phyloP scores from a whole-genome alignment of 1,140 invertebrate species.

The Neodiprion fabricii region DNA sequence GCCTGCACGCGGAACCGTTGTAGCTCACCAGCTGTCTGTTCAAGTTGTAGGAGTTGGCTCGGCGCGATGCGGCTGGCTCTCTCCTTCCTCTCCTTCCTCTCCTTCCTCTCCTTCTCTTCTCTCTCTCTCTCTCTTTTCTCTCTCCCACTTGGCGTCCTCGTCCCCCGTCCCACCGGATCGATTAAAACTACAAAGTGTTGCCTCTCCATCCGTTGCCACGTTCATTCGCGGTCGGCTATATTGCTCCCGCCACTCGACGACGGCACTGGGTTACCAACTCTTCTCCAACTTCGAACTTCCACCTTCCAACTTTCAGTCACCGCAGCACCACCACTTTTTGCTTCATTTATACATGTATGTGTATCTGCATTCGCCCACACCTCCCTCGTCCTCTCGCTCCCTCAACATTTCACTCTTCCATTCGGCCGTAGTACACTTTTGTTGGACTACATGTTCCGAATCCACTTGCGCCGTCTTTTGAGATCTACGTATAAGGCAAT shows the following conservation, averaged over 20 bases:
- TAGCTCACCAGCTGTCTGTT: constrained; percentile 48
- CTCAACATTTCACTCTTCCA: constrained; percentile 18
- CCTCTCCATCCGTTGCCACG: constrained; percentile 46
- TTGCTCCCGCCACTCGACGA: constrained; percentile 21
- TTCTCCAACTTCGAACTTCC: constrained; percentile 16
- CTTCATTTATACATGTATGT: not conserved
- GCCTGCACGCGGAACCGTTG: constrained; percentile 38
- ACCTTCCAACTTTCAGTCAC: constrained; percentile 18
- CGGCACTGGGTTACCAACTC: constrained; percentile 53
- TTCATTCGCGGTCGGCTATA: constrained; percentile 56
- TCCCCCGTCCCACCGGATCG: constrained; percentile 50
- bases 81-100: constrained; percentile 54
- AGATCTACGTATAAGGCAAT: too few relatives aligned
- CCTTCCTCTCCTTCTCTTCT: constrained; percentile 39
- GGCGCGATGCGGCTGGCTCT: constrained; percentile 54
- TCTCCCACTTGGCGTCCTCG: constrained; percentile 34
- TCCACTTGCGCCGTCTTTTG: too few relatives aligned
- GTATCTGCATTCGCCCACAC: constrained; percentile 23
- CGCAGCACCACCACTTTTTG: constrained; percentile 1
- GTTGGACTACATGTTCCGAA: too few relatives aligned
- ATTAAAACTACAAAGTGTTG: constrained; percentile 59
- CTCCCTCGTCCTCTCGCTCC: constrained; percentile 22
- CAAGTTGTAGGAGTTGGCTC: constrained; percentile 54
- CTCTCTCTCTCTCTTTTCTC: constrained; percentile 19
- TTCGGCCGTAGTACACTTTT: constrained; percentile 23